Evolutionary conservation across 2,113 vertebrate species (phyloP), one percentile per base, ranked within the genome.

Genomic region (Herpailurus yagouaroundi): DNA sequence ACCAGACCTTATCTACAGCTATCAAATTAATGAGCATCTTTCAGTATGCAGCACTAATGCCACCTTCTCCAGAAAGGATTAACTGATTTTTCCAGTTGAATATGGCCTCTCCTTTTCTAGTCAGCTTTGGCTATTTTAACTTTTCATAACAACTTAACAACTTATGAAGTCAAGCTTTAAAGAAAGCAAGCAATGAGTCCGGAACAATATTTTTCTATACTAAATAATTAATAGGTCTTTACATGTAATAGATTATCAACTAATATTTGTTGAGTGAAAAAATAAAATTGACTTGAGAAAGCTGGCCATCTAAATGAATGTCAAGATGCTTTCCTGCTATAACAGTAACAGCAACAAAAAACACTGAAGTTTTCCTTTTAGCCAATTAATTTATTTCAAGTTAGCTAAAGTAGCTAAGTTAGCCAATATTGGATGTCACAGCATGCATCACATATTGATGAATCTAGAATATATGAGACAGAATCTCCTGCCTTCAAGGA

Each of bases 221-320:
- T 60, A 60, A 50, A 88, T n/a, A 63, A 36, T 71, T 89, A 85
- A 63, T 33, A 52, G 5, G 57, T 77, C 3, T 55, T 36, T 71
- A 23, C 48, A 89, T 63, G 6, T 45, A 83, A 31, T 19, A 79
- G 8, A n/a, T 69, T 57, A 16, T 80, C 31, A 55, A 73, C 19
- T 82, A 83, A 48, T 66, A 73, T 93, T 77, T 90, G 29, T 36
- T 95, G 18, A 76, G 1, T 92, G 41, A 87, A 48, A 55, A 95
- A 92, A 84, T 38, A 91, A 95, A 83, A 85, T 11, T 93, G 36
- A 86, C 66, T 19, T 29, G 25, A 89, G 41, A 92, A 95, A 84
- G 3, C 38, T 10, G 23, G 4, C 31, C 52, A 80, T 41, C 25
- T 41, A 89, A 94, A 88, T 87, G 0, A 90, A 83, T 69, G 19